Conservation (phyloP, 53 echinoderm and acorn worm genomes). For the Antedon mediterranea region DNA sequence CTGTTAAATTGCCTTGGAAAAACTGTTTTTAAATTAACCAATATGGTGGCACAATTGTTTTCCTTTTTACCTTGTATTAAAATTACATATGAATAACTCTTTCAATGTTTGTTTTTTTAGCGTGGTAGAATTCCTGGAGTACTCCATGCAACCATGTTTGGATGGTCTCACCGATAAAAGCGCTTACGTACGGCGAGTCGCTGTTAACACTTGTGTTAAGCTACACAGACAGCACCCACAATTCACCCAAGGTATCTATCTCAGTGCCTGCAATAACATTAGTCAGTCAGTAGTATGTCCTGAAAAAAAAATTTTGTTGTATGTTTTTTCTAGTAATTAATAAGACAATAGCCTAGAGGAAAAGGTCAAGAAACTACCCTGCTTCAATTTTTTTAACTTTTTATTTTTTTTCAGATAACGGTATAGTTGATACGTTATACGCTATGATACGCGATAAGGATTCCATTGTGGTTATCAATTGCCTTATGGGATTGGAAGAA, state of each 20-base stretch:
- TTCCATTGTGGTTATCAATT: conserved; percentile 48
- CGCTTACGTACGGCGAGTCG: conserved; percentile 69
- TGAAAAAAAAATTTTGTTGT: too few species aligned
- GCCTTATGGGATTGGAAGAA: conserved; percentile 41
- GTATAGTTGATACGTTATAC: conserved; percentile 43
- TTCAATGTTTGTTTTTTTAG: conserved; percentile 8
- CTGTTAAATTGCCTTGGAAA: too few species aligned
- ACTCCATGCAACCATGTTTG: conserved; percentile 50
- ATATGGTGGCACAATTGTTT: too few species aligned
- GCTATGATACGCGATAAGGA: conserved; percentile 57
- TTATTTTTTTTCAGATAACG: conserved; percentile 22
- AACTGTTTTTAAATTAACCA: too few species aligned
- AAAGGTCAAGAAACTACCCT: too few species aligned
- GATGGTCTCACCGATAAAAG: conserved; percentile 67
- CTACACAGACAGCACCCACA: conserved; percentile 31
- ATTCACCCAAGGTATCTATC: conserved; percentile 43
- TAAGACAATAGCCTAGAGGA: too few species aligned
- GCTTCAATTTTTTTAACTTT: too few species aligned
- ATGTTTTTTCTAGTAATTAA: too few species aligned
- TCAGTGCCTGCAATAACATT: too few species aligned
- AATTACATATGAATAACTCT: too few species aligned
- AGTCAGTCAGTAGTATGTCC: too few species aligned
- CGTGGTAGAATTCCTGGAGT: conserved; percentile 58
- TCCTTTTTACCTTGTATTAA: too few species aligned
- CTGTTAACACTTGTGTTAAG: conserved; percentile 62